Percentiles rank a stretch among this genome's conserved stretches.
Conservation (phyloP, 2,113 vertebrate species). For the Oryzias melastigma region DNA sequence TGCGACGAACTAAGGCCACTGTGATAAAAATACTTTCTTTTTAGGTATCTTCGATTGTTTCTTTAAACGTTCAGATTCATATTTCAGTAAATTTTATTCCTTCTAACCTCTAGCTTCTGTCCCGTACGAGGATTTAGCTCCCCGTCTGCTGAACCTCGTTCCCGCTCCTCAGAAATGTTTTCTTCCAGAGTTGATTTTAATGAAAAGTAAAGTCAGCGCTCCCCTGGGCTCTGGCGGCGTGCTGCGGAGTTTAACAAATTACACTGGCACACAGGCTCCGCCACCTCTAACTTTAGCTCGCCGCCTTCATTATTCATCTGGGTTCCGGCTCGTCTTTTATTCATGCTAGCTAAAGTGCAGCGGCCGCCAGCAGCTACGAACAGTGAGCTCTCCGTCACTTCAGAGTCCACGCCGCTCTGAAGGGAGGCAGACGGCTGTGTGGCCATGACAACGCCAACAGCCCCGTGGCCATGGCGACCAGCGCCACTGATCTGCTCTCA, state of each 20-base stretch:
- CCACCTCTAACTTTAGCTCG: constrained; percentile 53
- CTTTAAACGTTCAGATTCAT: no score
- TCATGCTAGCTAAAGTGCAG: constrained; percentile 66
- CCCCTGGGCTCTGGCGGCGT: constrained; percentile 8
- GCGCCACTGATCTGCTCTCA: constrained; percentile 44
- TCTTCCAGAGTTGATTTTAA: constrained; percentile 43
- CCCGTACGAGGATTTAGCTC: no score
- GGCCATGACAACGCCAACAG: constrained; percentile 44
- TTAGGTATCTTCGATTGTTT: no score
- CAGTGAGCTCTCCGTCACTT: constrained; percentile 27
- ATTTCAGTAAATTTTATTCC: no score
- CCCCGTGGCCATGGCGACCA: constrained; percentile 51
- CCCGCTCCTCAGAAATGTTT: no score
- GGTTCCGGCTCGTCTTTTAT: constrained; percentile 63
- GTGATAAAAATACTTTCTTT: no score
- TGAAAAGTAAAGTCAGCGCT: constrained; percentile 53
- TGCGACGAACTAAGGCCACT: no score
- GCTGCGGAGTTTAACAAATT: constrained; percentile 47
- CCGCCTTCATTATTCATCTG: constrained; percentile 65
- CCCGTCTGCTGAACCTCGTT: no score
- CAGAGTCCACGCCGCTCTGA: neutral
- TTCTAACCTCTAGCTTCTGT: no score
- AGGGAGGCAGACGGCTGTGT: constrained; percentile 19
- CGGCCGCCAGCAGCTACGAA: constrained; percentile 39
- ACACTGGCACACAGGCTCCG: constrained; percentile 26